phyloP scores from a whole-genome alignment of 2,888 invertebrate genomes.

The Patella depressa region DNA sequence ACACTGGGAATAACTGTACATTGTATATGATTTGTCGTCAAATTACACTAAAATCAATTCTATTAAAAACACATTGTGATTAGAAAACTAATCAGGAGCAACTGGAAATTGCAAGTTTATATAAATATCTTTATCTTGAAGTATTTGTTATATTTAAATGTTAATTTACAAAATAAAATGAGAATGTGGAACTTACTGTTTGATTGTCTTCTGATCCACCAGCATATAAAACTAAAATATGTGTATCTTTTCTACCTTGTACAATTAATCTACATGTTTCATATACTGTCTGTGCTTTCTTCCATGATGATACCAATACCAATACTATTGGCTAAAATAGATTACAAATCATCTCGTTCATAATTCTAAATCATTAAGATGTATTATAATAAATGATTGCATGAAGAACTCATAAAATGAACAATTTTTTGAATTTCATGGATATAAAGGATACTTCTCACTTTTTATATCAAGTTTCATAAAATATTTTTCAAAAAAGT shows the following conservation, averaged over 20 bases:
- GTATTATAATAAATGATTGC: background rate
- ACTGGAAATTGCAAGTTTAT: too few relatives aligned
- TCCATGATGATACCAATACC: constrained; percentile 79
- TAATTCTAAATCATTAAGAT: background rate
- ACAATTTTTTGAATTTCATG: too few relatives aligned
- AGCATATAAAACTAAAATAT: constrained; percentile 59
- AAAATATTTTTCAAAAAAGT: too few relatives aligned
- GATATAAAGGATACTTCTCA: too few relatives aligned
- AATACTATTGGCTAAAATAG: constrained; percentile 77
- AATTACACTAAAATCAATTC: too few relatives aligned
- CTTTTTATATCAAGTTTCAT: too few relatives aligned
- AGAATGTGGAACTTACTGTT: constrained; percentile 53
- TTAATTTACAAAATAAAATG: background rate
- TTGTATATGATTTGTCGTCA: too few relatives aligned
- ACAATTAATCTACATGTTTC: constrained; percentile 42
- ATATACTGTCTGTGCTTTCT: constrained; percentile 69
- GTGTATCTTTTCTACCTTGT: constrained; percentile 31
- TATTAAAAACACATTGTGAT: too few relatives aligned
- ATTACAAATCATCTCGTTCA: background rate
- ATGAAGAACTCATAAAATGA: background rate
- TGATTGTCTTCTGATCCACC: constrained; percentile 60
- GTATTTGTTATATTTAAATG: background rate
- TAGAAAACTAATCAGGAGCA: too few relatives aligned
- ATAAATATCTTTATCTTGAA: too few relatives aligned
- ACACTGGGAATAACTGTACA: too few relatives aligned